Percentiles rank a stretch among this genome's conserved stretches.
Evolutionary conservation across 1,140 invertebrate species (phyloP).

Genomic region (Nylanderia fulva): DNA sequence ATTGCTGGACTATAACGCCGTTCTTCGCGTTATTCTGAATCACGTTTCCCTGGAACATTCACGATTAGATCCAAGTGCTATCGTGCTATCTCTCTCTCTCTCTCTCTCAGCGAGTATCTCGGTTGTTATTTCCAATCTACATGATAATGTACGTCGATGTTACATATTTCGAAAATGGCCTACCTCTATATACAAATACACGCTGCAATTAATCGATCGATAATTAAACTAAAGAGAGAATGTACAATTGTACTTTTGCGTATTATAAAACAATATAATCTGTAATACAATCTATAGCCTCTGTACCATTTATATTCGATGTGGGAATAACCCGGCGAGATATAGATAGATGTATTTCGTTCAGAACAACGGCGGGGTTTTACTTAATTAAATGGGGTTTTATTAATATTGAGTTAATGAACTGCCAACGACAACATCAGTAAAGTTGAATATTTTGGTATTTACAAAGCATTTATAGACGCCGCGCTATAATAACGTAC

Average conservation of each 20-base stretch:
- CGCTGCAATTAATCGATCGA: neutral
- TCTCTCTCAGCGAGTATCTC: neutral
- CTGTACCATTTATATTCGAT: slow-evolving; percentile 13
- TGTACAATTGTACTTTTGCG: neutral
- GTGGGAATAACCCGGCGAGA: neutral
- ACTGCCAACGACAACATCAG: slow-evolving; percentile 9
- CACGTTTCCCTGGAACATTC: slow-evolving; percentile 89
- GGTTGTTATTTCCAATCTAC: slow-evolving; percentile 12
- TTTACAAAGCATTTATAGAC: slow-evolving; percentile 54
- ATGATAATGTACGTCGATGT: neutral
- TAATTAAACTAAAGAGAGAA: neutral
- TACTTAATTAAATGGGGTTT: slow-evolving; percentile 55
- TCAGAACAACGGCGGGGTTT: neutral
- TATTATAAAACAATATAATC: neutral
- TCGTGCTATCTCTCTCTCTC: neutral
- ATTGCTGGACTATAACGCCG: slow-evolving; percentile 94
- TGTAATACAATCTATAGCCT: neutral
- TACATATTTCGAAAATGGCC: neutral
- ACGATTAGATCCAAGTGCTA: slow-evolving; percentile 12
- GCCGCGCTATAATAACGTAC: slow-evolving; percentile 19
- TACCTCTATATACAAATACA: neutral
- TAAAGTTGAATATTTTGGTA: slow-evolving; percentile 38
- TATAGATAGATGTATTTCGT: neutral
- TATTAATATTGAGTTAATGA: slow-evolving; percentile 60
- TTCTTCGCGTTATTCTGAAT: slow-evolving; percentile 93